Percentiles rank a stretch among this genome's conserved stretches.
Conservation (phyloP, 2,797 vertebrate species). For the Etheostoma perlongum region DNA sequence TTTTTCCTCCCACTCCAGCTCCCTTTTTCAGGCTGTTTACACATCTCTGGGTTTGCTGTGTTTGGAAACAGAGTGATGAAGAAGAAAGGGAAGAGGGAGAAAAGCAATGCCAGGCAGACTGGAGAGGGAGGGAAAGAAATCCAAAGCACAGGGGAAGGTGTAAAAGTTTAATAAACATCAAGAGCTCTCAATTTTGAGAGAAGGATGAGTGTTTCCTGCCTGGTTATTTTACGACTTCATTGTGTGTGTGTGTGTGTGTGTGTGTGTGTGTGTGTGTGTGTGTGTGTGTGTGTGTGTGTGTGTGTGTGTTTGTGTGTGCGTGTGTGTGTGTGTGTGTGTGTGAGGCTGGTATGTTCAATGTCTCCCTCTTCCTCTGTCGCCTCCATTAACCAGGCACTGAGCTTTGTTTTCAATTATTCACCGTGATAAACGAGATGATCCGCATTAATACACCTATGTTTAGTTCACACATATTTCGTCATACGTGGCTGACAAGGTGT, state of each 20-base stretch:
- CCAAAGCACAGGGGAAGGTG: constrained; percentile 30
- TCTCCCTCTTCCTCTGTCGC: background rate
- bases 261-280: background rate
- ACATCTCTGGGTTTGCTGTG: constrained; percentile 65
- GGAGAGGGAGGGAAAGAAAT: background rate
- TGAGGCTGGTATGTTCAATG: constrained; percentile 3
- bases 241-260: constrained; percentile 12
- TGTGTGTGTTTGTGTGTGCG: constrained; percentile 7
- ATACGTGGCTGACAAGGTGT: constrained; percentile 56
- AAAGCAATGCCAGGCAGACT: constrained; percentile 25
- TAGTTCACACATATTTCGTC: constrained; percentile 57
- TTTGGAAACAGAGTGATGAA: constrained; percentile 49
- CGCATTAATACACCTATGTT: constrained; percentile 26
- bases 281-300: background rate
- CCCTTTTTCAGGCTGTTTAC: constrained; percentile 58
- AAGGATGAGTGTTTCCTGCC: constrained; percentile 15
- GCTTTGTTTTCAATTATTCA: constrained; percentile 58
- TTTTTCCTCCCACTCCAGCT: constrained; percentile 43
- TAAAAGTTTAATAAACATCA: constrained; percentile 54
- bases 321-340: constrained; percentile 10
- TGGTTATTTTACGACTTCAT: constrained; percentile 40
- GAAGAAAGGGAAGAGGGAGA: constrained; percentile 17
- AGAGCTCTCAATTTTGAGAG: constrained; percentile 35
- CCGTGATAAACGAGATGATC: constrained; percentile 24
- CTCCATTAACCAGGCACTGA: constrained; percentile 28